These are phyloP conservation scores for Oncorhynchus kisutch DNA, from an alignment of 2,113 vertebrate genomes.

Conservation along the genomic window DNA sequence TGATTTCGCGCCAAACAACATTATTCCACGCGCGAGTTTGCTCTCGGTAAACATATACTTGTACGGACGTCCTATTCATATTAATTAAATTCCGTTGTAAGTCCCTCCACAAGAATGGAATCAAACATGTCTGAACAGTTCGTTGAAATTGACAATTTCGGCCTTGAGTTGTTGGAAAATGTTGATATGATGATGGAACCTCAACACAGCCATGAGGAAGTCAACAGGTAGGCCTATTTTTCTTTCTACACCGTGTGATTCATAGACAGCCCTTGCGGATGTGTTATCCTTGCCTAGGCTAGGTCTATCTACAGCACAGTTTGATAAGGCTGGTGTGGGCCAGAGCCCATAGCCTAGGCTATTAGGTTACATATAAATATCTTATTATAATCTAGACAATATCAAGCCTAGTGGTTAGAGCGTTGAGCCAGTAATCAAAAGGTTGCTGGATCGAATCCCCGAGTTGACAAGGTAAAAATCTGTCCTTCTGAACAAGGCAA, in stretches of 20 bases:
- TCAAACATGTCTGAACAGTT: constrained; percentile 21
- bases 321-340: no score
- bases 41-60: no score
- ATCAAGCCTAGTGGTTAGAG: no score
- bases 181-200: not conserved
- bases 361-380: not conserved
- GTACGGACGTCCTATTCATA: no score
- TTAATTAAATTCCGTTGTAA: no score
- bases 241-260: not conserved
- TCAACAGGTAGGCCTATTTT: constrained; percentile 45
- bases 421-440: no score
- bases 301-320: not conserved
- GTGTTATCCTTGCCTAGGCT: no score
- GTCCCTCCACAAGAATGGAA: not conserved
- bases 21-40: no score
- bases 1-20: no score
- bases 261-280: not conserved
- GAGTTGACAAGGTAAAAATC: no score
- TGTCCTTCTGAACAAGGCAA: no score
- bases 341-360: not conserved
- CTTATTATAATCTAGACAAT: not conserved
- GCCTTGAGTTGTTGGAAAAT: constrained; percentile 29
- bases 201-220: constrained; percentile 28
- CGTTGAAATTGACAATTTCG: constrained; percentile 56
- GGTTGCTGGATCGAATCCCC: no score